A percentile compares a stretch with the other conserved stretches of the same genome.
Conservation (phyloP, 2,113 vertebrate species). For the Trogon surrucura region DNA sequence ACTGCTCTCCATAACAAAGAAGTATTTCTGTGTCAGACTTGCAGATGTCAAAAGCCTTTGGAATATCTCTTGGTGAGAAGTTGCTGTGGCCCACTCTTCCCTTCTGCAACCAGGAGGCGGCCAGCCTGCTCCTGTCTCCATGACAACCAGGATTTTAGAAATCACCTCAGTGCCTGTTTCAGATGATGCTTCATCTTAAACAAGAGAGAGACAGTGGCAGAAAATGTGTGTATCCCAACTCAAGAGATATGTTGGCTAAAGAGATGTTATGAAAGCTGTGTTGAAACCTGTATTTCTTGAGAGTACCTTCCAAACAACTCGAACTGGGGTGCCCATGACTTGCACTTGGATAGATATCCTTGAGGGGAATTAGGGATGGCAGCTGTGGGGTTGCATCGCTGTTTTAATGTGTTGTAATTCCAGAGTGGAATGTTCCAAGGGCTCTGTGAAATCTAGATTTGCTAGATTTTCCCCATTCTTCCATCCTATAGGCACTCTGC, state of each 20-base stretch:
- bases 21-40: neutral
- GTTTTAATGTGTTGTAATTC: neutral
- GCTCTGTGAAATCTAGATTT: neutral
- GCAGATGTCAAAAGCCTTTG: neutral
- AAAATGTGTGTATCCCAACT: neutral
- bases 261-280: neutral
- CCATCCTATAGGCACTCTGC: neutral
- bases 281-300: neutral
- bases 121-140: neutral
- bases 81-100: neutral
- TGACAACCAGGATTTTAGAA: neutral
- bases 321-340: neutral
- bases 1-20: neutral
- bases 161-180: neutral
- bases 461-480: neutral
- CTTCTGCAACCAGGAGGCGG: neutral
- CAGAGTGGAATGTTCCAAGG: neutral
- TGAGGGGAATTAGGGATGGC: neutral
- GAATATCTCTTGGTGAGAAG: neutral
- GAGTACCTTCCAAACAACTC: neutral
- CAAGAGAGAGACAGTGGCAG: neutral
- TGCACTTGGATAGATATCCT: neutral
- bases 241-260: accelerated
- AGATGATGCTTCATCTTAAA: neutral
- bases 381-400: accelerated